Percentiles rank a stretch among this genome's conserved stretches.
Evolutionary conservation across 2,888 invertebrate genomes (phyloP).

Genomic region (Pseudococcus viburni): DNA sequence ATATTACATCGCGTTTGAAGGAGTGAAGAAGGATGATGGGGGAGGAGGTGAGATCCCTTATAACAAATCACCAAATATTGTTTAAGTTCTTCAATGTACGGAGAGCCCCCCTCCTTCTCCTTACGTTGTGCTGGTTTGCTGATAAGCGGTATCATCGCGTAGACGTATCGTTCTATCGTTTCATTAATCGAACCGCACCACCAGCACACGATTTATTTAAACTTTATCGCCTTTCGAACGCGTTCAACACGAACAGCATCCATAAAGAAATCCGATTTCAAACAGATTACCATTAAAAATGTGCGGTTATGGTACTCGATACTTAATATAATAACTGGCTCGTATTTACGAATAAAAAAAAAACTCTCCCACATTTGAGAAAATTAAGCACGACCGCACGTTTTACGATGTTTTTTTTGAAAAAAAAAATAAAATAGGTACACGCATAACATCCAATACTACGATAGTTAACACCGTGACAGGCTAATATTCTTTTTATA

Average conservation of each 20-base stretch:
- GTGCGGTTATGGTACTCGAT: conserved; percentile 12
- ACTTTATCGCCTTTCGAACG: conserved; percentile 38
- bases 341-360: not conserved
- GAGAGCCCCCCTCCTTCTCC: not conserved
- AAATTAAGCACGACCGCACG: not conserved
- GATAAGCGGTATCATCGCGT: conserved; percentile 45
- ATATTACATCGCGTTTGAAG: not conserved
- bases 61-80: conserved; percentile 61
- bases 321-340: not conserved
- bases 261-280: not conserved
- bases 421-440: not conserved
- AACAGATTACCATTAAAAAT: not conserved
- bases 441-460: not conserved
- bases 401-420: conserved; percentile 14
- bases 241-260: not conserved
- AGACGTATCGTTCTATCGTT: not conserved
- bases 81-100: not conserved
- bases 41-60: not conserved
- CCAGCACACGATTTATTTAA: not conserved
- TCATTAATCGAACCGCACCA: conserved; percentile 53
- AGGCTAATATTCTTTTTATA: not conserved
- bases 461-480: no score
- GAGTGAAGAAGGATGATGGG: not conserved
- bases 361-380: not conserved
- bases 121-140: not conserved